Evolutionary conservation across 2,113 vertebrate genomes (phyloP).

Genomic region (Otolemur garnettii): DNA sequence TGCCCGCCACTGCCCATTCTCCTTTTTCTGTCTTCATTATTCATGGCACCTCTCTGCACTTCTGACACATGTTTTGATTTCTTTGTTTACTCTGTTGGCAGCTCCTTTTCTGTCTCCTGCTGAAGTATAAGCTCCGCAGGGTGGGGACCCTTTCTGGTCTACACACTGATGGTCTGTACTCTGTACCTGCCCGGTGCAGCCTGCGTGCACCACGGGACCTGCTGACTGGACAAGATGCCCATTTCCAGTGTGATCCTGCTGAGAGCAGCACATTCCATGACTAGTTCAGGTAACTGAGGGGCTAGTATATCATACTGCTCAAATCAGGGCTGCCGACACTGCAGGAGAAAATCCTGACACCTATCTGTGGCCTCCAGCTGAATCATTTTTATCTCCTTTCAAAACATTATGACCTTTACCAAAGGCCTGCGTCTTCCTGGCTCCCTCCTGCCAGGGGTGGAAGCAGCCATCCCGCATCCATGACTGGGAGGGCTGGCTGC

Average conservation of each 20-base stretch:
- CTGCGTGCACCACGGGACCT: neutral
- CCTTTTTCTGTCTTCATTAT: neutral
- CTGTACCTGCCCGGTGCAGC: neutral
- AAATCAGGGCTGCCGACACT: neutral
- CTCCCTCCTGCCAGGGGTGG: accelerated
- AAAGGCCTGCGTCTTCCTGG: neutral
- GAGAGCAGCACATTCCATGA: neutral
- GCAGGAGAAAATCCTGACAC: neutral
- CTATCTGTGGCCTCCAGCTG: neutral
- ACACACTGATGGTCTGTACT: neutral
- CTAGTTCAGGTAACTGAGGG: neutral
- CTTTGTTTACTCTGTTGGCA: neutral
- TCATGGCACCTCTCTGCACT: neutral
- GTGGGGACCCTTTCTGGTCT: neutral
- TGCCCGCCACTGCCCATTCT: neutral
- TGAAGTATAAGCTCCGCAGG: neutral
- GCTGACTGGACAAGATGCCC: neutral
- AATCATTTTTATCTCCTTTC: neutral
- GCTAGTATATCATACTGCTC: neutral
- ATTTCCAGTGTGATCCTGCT: neutral
- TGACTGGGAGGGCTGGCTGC: neutral
- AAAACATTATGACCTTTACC: neutral
- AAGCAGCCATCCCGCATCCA: neutral
- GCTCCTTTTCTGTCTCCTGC: neutral
- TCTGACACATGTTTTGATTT: neutral